A percentile compares a stretch with the other conserved stretches of the same genome.
Conservation (phyloP, 2,797 vertebrate species). For the Oceanodroma leucorhoa region DNA sequence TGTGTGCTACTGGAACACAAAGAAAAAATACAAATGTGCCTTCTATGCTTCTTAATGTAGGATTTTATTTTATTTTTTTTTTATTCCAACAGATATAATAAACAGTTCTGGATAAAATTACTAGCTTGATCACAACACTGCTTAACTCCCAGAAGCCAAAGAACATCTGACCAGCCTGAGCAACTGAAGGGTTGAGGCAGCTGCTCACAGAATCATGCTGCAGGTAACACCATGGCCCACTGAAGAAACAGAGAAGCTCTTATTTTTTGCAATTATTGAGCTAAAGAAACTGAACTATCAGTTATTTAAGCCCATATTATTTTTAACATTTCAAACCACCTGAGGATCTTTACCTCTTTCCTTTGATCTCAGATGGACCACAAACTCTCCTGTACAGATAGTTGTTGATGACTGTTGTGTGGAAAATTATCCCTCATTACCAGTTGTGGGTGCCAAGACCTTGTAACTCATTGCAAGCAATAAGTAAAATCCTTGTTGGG, state of each 20-base stretch:
- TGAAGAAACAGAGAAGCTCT: background rate
- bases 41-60: background rate
- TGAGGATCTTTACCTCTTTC: background rate
- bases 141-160: background rate
- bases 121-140: background rate
- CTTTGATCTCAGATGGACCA: background rate
- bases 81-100: background rate
- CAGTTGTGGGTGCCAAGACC: background rate
- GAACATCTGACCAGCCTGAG: background rate
- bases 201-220: background rate
- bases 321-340: background rate
- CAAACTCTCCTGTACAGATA: background rate
- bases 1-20: rapidly evolving
- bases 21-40: background rate
- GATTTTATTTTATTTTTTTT: background rate
- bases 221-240: background rate
- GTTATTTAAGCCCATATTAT: background rate
- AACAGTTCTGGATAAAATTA: background rate
- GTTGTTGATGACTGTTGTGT: background rate
- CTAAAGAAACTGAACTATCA: background rate
- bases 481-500: background rate
- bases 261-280: background rate
- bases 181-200: background rate
- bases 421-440: background rate
- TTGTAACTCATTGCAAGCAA: background rate